Conservation (phyloP, 1,140 invertebrate species). For the Drosophila tani region DNA sequence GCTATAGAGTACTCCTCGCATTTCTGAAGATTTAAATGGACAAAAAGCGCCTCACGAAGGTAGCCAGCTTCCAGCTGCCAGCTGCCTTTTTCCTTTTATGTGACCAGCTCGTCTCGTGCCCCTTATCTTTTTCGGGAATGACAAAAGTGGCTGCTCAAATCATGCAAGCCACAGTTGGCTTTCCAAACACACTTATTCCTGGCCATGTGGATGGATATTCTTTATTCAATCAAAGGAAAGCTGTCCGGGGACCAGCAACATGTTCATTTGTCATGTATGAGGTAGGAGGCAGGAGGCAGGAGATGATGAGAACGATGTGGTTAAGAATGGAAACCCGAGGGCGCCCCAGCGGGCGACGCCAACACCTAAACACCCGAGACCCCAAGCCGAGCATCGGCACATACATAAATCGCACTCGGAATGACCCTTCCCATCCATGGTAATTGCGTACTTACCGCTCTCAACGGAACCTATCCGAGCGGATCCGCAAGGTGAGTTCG, state of each 20-base stretch:
- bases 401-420: constrained; percentile 46
- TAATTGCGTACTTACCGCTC: constrained; percentile 63
- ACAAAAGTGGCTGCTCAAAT: constrained; percentile 51
- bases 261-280: constrained; percentile 63
- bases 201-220: constrained; percentile 37
- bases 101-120: constrained; percentile 37
- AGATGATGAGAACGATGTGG: constrained; percentile 7
- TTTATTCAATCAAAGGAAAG: constrained; percentile 56
- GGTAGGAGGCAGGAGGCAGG: neutral
- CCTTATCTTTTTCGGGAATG: constrained; percentile 54
- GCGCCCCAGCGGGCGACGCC: constrained; percentile 57
- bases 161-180: constrained; percentile 24
- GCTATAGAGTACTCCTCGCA: constrained; percentile 17
- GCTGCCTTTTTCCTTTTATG: constrained; percentile 29
- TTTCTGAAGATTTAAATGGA: constrained; percentile 29
- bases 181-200: neutral
- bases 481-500: constrained; percentile 45
- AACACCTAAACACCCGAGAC: constrained; percentile 50
- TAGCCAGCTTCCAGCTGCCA: constrained; percentile 1
- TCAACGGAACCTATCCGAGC: constrained; percentile 36
- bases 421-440: constrained; percentile 44
- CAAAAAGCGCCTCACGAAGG: constrained; percentile 35
- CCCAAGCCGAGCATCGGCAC: constrained; percentile 33
- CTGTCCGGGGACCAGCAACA: constrained; percentile 40
- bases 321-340: constrained; percentile 22